Evolutionary conservation across 2,888 invertebrate genomes (phyloP), one percentile per base, ranked within the genome.

Genomic region (Ectemnius cavifrons): DNA sequence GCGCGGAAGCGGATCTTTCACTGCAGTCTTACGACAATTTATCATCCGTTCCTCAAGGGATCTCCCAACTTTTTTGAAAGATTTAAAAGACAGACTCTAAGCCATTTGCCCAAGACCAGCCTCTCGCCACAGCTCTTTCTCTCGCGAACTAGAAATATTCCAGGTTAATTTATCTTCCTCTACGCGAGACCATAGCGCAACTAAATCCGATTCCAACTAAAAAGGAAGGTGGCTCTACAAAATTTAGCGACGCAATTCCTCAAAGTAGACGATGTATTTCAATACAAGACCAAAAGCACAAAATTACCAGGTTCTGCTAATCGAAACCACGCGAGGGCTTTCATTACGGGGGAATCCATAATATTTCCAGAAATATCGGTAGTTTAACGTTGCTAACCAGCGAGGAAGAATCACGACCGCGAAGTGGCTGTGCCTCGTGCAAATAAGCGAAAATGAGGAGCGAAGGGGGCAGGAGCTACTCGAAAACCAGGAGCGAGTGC

Each of bases 181-280:
- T 58, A 6, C 20, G 16, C 58, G 58, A 58, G 20, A 14, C 52
- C 23, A 14, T 13, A 28, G n/a, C 56, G 62, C 14, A 52, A 20
- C 52, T 52, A 16, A 16, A 4, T 52, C 52, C 52, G 5, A 52
- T 14, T 13, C 4, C n/a, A 52, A 52, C 14, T 6, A 37, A 11
- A 37, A 6, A 52, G 6, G n/a, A 14, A 6, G 52, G 14, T 5
- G 52, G 5, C 52, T 52, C n/a, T 52, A 6, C 52, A 52, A 73
- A 70, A 78, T 75, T 73, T 67, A 72, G 37, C 75, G 47, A 52
- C 11, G 75, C 71, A 80, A 78, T 82, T 72, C 65, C 71, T 65
- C 57, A 57, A 73, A 82, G 82, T 81, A 71, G 63, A 57, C 63
- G 62, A 78, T 80, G 71, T 72, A 82, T 80, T 82, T 82, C 82